A percentile compares a stretch with the other conserved stretches of the same genome.
phyloP scores from a whole-genome alignment of 2,113 vertebrate genomes.

The Rostratula benghalensis region DNA sequence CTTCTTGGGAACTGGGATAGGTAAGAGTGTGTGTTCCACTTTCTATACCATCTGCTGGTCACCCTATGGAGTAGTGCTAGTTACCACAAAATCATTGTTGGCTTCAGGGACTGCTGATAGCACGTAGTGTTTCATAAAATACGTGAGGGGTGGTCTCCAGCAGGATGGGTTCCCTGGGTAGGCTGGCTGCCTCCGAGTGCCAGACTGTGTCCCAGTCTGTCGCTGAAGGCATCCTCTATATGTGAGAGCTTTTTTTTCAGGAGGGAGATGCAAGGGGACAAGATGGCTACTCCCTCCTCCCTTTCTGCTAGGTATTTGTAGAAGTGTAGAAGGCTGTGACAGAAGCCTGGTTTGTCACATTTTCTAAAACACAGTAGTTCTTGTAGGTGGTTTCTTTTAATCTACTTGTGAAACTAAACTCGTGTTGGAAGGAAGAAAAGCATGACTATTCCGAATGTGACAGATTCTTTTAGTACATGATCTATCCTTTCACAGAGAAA shows the following conservation, averaged over 20 bases:
- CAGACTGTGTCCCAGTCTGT: not conserved
- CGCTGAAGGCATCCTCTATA: not conserved
- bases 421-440: not conserved
- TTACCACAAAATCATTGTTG: not conserved
- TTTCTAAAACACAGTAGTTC: not conserved
- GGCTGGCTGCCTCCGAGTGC: not conserved
- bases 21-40: not conserved
- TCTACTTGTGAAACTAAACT: not conserved
- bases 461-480: not conserved
- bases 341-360: not conserved
- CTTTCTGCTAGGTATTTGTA: not conserved
- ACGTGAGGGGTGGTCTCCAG: not conserved
- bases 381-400: conserved; percentile 33
- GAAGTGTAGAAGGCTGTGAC: not conserved
- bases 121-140: rapidly evolving
- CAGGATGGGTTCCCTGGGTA: not conserved
- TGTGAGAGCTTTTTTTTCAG: not conserved
- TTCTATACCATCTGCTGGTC: not conserved
- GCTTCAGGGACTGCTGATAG: not conserved
- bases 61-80: not conserved
- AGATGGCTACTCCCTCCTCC: not conserved
- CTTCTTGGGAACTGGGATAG: not conserved
- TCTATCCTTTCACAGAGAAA: not conserved
- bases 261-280: not conserved
- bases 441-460: not conserved